These are phyloP conservation scores for Ophraella communa DNA, from an alignment of 2,888 invertebrate genomes.

Conservation along the genomic window DNA sequence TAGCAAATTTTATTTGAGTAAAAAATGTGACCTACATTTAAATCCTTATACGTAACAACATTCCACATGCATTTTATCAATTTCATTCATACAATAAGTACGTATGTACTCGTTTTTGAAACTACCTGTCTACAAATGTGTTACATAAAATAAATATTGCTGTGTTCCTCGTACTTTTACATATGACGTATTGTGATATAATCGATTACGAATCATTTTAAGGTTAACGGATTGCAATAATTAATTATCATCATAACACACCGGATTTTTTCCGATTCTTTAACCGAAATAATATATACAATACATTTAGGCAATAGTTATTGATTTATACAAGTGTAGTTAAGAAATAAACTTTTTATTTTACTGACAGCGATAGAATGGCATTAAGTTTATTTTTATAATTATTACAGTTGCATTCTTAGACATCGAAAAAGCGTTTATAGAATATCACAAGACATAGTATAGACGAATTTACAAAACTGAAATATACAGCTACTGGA, in stretches of 20 bases:
- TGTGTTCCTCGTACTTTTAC: conserved; percentile 4
- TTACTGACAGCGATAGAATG: too few relatives aligned
- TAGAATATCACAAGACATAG: too few relatives aligned
- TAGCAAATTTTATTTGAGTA: too few relatives aligned
- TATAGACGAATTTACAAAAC: too few relatives aligned
- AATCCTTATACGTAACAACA: background rate
- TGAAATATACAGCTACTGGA: too few relatives aligned
- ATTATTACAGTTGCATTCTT: too few relatives aligned
- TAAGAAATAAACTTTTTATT: too few relatives aligned
- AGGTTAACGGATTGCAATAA: conserved; percentile 15
- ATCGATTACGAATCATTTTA: conserved; percentile 11
- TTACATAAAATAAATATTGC: conserved; percentile 9
- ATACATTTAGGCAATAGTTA: background rate
- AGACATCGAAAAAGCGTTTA: too few relatives aligned
- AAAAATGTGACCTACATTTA: background rate
- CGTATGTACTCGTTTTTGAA: background rate
- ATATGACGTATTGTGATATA: conserved; percentile 5
- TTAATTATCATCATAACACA: background rate
- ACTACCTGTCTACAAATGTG: conserved; percentile 3
- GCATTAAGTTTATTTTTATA: too few relatives aligned
- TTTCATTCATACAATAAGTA: background rate
- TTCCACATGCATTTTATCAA: background rate
- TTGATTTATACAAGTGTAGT: too few relatives aligned
- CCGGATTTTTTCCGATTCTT: conserved; percentile 9
- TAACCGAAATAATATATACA: background rate